Evolutionary conservation across 1,140 invertebrate species (phyloP), one percentile per base, ranked within the genome.

Genomic region (Aphaenogaster ashmeadi): DNA sequence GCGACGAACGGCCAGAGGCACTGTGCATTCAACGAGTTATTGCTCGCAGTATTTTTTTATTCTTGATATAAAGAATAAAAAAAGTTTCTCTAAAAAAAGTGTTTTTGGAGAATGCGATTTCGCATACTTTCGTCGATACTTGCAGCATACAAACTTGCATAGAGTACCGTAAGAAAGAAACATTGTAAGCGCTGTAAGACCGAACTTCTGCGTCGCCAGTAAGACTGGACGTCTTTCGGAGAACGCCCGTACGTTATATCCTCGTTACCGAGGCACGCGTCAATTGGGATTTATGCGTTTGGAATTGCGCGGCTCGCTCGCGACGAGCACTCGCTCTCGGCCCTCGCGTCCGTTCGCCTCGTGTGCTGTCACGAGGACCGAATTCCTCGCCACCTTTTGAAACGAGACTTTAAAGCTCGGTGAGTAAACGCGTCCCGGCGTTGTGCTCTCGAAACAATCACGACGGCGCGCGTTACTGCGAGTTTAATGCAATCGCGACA

Each of bases 281-380:
- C 87, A 88, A 88, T 88, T 88, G 87, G 71, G 81, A 88, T 88
- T 88, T 88, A 88, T 88, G 87, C 58, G 87, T 86, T 85, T 88
- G 87, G 38, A 88, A 88, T 88, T 87, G 66, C 60, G 60, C 50
- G 27, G 47, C 56, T 87, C 71, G 64, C 38, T 58, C 38, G 54
- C 38, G 38, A 36, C 66, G 27, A 52, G 41, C 47, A 21, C 78
- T 33, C 44, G 38, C 38, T 83, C 56, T 52, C 15, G 6, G 21
- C 15, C 54, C 56, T 27, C 15, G 18, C 66, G 13, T 54, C 54
- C 58, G 27, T 36, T 66, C 11, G 41, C 21, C 21, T 67, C 60
- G 81, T 44, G n/a, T 15, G 66, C 41, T 72, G 52, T 71, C 60
- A 72, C 27, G 27, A 44, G 50, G 50, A n/a, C 27, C 38, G 69